A percentile compares a stretch with the other conserved stretches of the same genome.
Conservation (phyloP, 2,113 vertebrate species). For the Nothoprocta perdicaria region DNA sequence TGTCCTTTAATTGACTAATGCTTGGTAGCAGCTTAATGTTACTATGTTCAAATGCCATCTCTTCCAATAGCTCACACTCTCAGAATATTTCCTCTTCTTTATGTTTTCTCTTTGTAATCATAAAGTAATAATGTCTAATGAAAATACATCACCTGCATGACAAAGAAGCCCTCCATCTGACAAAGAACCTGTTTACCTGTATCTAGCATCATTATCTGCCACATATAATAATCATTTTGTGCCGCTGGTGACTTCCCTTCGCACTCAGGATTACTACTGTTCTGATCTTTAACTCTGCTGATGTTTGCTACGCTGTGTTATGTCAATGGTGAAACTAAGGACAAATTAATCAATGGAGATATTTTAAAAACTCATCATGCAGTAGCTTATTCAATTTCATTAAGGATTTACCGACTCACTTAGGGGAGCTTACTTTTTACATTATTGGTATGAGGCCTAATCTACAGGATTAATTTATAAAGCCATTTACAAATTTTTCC, state of each 20-base stretch:
- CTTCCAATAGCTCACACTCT: not conserved
- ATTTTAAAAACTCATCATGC: not conserved
- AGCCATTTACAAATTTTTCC: not conserved
- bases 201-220: not conserved
- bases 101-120: not conserved
- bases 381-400: not conserved
- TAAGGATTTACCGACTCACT: conserved; percentile 22
- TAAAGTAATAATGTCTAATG: not conserved
- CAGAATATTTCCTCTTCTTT: not conserved
- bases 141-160: not conserved
- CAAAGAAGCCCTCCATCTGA: not conserved
- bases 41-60: not conserved
- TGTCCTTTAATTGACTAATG: not conserved
- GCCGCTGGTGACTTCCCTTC: not conserved
- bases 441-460: not conserved
- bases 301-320: not conserved
- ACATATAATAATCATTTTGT: not conserved
- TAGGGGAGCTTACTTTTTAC: not conserved
- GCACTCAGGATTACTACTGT: not conserved
- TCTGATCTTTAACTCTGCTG: not conserved
- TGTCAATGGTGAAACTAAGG: not conserved
- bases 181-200: not conserved
- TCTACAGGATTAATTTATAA: not conserved
- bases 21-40: not conserved
- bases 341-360: conserved; percentile 21